These are phyloP conservation scores for Galeopterus variegatus DNA, from an alignment of 2,113 vertebrate genomes.

Conservation along the genomic window DNA sequence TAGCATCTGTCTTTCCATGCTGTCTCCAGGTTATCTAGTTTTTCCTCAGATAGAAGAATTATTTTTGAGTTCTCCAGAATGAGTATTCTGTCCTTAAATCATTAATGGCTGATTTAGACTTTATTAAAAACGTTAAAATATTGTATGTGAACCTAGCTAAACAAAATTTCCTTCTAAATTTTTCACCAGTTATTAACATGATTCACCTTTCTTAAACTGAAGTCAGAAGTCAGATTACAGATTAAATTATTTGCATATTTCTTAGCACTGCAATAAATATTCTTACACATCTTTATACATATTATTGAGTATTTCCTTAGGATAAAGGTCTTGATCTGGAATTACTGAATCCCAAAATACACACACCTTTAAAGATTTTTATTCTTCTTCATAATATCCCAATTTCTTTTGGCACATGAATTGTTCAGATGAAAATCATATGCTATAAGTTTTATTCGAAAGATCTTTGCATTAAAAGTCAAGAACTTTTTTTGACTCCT, in stretches of 20 bases:
- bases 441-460: background rate
- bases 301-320: background rate
- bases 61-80: background rate
- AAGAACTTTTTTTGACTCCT: background rate
- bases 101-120: background rate
- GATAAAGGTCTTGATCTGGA: background rate
- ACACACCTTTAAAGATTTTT: background rate
- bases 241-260: background rate
- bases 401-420: background rate
- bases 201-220: slow-evolving; percentile 20
- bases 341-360: background rate
- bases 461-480: background rate
- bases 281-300: background rate
- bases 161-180: background rate
- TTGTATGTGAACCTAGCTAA: background rate
- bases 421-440: background rate
- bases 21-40: background rate
- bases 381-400: background rate
- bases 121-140: background rate
- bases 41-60: background rate
- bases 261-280: background rate
- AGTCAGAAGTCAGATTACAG: background rate
- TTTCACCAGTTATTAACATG: background rate
- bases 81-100: background rate
- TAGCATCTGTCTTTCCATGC: background rate